Conservation (phyloP, 2,797 vertebrate species). For the Nothura maculosa region DNA sequence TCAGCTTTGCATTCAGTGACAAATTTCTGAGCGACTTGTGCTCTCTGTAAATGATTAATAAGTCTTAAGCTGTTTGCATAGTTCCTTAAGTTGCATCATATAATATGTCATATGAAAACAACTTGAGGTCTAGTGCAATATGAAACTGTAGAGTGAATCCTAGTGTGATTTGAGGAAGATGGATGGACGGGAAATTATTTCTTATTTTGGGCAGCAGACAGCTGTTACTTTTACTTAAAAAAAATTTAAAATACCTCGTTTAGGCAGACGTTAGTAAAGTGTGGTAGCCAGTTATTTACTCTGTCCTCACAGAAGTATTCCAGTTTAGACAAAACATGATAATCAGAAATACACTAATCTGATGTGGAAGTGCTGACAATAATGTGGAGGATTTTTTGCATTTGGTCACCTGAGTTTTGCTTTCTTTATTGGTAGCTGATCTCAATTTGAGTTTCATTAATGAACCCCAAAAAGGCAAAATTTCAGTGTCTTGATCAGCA, state of each 20-base stretch:
- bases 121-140: slow-evolving; percentile 62
- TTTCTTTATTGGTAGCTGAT: slow-evolving; percentile 69
- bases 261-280: not conserved
- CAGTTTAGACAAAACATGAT: not conserved
- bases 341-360: not conserved
- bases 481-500: slow-evolving; percentile 73
- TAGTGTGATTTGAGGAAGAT: slow-evolving; percentile 75
- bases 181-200: slow-evolving; percentile 68
- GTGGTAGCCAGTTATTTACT: not conserved
- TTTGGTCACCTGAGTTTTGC: slow-evolving; percentile 72
- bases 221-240: slow-evolving; percentile 59
- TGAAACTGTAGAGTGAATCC: slow-evolving; percentile 38
- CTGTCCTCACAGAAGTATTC: not conserved
- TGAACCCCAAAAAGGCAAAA: slow-evolving; percentile 71
- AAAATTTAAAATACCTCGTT: slow-evolving; percentile 7
- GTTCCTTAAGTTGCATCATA: slow-evolving; percentile 74
- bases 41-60: slow-evolving; percentile 65
- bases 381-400: slow-evolving; percentile 60
- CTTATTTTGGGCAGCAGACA: slow-evolving; percentile 63
- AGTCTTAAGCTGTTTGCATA: slow-evolving; percentile 74
- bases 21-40: slow-evolving; percentile 35
- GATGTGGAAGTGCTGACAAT: not conserved
- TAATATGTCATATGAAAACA: slow-evolving; percentile 73
- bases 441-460: slow-evolving; percentile 71
- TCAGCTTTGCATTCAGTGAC: slow-evolving; percentile 19